phyloP scores from a whole-genome alignment of 1,140 invertebrate species.

The Chymomyza costata region DNA sequence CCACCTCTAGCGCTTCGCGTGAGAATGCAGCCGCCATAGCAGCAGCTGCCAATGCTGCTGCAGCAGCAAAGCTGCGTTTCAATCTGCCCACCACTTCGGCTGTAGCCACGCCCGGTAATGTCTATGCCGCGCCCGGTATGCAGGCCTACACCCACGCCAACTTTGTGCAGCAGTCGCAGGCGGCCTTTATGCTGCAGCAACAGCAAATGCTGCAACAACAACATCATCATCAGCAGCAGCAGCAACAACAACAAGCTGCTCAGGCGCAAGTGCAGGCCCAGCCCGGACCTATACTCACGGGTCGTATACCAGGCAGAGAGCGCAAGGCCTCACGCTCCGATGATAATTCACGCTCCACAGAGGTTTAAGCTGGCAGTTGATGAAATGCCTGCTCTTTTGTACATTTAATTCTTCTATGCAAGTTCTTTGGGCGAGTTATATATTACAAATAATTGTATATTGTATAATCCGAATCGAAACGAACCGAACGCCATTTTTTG shows the following conservation, averaged over 20 bases:
- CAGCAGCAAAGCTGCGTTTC: slow-evolving; percentile 68
- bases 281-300: slow-evolving; percentile 38
- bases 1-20: slow-evolving; percentile 78
- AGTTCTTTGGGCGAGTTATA: slow-evolving; percentile 28
- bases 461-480: slow-evolving; percentile 46
- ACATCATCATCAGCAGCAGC: slow-evolving; percentile 54
- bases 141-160: slow-evolving; percentile 61
- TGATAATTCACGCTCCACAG: slow-evolving; percentile 67
- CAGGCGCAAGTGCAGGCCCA: slow-evolving; percentile 50
- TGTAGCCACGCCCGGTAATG: slow-evolving; percentile 47
- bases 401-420: slow-evolving; percentile 48
- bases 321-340: slow-evolving; percentile 67
- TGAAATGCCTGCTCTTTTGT: slow-evolving; percentile 12
- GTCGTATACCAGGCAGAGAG: slow-evolving; percentile 68
- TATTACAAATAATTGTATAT: slow-evolving; percentile 36
- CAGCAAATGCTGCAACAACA: slow-evolving; percentile 52
- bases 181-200: slow-evolving; percentile 60
- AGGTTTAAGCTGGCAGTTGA: slow-evolving; percentile 49
- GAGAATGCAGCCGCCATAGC: slow-evolving; percentile 70
- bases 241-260: slow-evolving; percentile 38
- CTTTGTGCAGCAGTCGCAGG: slow-evolving; percentile 65
- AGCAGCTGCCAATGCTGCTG: slow-evolving; percentile 69
- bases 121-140: slow-evolving; percentile 59
- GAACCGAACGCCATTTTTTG: slow-evolving; percentile 63
- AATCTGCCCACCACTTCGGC: slow-evolving; percentile 34